A percentile compares a stretch with the other conserved stretches of the same genome.
These are phyloP conservation scores for Phyllotreta striolata DNA, from an alignment of 2,888 invertebrate species.

Conservation along the genomic window DNA sequence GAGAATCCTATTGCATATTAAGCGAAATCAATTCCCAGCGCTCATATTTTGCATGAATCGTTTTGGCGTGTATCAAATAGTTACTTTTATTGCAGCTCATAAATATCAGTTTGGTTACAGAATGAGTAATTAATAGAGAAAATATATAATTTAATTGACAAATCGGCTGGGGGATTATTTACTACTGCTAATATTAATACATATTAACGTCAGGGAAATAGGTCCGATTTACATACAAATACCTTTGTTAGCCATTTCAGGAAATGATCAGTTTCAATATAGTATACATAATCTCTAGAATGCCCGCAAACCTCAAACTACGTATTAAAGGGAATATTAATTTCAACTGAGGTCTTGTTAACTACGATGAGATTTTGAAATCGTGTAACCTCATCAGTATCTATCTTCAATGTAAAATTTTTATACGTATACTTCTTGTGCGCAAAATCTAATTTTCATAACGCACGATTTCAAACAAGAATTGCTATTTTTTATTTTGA, in stretches of 20 bases:
- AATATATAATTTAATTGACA: too few relatives aligned
- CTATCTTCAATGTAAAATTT: too few relatives aligned
- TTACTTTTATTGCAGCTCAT: not conserved
- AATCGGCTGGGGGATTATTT: too few relatives aligned
- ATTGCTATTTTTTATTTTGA: not conserved
- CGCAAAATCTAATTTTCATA: too few relatives aligned
- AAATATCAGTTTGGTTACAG: too few relatives aligned
- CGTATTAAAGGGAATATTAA: not conserved
- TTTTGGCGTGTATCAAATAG: slow-evolving; percentile 3
- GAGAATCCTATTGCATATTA: slow-evolving; percentile 41
- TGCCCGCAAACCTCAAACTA: slow-evolving; percentile 17
- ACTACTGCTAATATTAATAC: too few relatives aligned
- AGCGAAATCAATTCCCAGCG: slow-evolving; percentile 29
- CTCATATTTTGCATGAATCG: slow-evolving; percentile 11
- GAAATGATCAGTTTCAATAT: slow-evolving; percentile 7
- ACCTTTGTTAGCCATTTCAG: slow-evolving; percentile 16
- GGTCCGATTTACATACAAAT: slow-evolving; percentile 16
- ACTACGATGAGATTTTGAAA: too few relatives aligned
- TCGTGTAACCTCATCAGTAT: too few relatives aligned
- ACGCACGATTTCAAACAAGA: too few relatives aligned
- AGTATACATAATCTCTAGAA: slow-evolving; percentile 13
- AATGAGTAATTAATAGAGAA: too few relatives aligned
- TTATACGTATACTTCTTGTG: too few relatives aligned
- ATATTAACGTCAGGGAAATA: not conserved
- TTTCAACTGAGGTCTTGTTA: not conserved